Conservation (phyloP, 2,113 vertebrate species). For the Cryptomyrus ogoouensis region DNA sequence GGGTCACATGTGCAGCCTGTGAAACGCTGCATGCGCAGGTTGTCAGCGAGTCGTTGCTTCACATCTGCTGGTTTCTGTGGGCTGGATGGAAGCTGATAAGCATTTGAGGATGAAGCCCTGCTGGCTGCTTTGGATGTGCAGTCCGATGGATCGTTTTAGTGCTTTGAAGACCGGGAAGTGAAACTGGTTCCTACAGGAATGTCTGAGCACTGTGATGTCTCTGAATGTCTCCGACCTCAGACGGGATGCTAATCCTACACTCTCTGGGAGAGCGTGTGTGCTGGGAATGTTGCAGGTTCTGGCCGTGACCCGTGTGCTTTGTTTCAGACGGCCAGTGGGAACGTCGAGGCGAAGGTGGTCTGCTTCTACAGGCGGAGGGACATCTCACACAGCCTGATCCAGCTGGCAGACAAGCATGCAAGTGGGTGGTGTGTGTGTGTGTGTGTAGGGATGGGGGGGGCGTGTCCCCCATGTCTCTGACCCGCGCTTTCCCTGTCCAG, state of each 20-base stretch:
- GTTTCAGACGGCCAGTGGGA: constrained; percentile 90
- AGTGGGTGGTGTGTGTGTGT: constrained; percentile 72
- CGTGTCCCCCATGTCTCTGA: constrained; percentile 29
- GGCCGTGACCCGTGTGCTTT: constrained; percentile 19
- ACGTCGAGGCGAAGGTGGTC: constrained; percentile 96
- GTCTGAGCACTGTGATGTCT: neutral
- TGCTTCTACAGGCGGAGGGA: constrained; percentile 96
- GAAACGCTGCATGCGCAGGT: neutral
- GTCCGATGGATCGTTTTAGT: no score
- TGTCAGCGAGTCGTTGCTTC: neutral
- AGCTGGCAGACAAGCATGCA: constrained; percentile 96
- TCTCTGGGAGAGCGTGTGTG: neutral
- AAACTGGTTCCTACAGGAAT: neutral
- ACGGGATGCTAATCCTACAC: neutral
- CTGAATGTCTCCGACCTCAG: neutral
- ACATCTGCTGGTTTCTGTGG: neutral
- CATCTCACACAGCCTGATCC: constrained; percentile 96
- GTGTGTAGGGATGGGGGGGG: neutral
- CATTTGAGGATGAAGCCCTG: no score
- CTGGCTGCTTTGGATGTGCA: no score
- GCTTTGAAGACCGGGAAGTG: neutral
- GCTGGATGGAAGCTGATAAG: neutral
- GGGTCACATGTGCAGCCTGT: neutral
- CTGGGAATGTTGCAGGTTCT: neutral
- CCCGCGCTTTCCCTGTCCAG: constrained; percentile 52